Conservation (phyloP, 2,113 vertebrate genomes). For the Cervus canadensis region DNA sequence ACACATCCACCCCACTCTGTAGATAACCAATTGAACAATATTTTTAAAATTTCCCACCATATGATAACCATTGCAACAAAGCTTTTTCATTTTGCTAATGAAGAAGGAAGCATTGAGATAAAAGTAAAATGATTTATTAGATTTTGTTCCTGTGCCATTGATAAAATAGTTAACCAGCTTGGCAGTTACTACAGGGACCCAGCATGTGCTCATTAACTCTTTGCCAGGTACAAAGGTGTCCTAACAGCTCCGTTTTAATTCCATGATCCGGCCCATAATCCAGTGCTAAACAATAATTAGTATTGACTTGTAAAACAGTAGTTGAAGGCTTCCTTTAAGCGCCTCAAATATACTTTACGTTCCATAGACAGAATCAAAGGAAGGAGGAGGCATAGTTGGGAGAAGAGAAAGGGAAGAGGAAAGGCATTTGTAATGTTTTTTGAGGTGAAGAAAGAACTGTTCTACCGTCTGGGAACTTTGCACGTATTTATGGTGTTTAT, state of each 20-base stretch:
- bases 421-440: constrained; percentile 76
- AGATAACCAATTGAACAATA: constrained; percentile 51
- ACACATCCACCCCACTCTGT: neutral
- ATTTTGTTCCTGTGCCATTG: constrained; percentile 68
- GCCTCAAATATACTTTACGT: constrained; percentile 79
- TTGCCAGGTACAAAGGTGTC: constrained; percentile 76
- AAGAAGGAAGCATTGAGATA: constrained; percentile 76
- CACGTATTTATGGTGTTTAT: constrained; percentile 82
- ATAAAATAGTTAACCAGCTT: constrained; percentile 73
- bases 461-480: constrained; percentile 79
- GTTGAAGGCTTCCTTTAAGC: constrained; percentile 79
- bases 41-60: constrained; percentile 43
- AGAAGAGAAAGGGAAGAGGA: neutral
- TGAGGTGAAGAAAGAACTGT: constrained; percentile 79
- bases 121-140: constrained; percentile 79
- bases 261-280: constrained; percentile 82
- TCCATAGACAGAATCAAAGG: constrained; percentile 60
- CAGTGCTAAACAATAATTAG: constrained; percentile 76
- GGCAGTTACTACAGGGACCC: constrained; percentile 68
- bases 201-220: constrained; percentile 78
- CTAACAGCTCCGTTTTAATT: constrained; percentile 81
- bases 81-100: constrained; percentile 75
- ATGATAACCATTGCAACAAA: constrained; percentile 70
- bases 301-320: constrained; percentile 83
- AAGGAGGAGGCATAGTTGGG: neutral